Conservation (phyloP, 2,113 vertebrate species). For the Phrynocephalus versicolor region DNA sequence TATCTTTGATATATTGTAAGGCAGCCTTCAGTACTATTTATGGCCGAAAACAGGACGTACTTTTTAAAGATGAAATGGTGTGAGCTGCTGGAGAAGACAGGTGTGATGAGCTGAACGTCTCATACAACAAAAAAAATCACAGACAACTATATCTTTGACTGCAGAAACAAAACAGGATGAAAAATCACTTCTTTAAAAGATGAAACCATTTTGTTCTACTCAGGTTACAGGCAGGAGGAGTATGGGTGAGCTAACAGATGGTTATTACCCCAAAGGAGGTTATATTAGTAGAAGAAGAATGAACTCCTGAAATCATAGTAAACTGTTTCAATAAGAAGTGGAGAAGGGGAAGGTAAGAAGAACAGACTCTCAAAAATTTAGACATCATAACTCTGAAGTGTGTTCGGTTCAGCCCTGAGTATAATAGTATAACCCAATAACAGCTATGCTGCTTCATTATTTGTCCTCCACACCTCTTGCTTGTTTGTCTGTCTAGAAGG, state of each 20-base stretch:
- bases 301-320: background rate
- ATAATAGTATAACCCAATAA: background rate
- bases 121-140: background rate
- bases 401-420: background rate
- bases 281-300: background rate
- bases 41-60: background rate
- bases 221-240: background rate
- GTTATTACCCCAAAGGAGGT: background rate
- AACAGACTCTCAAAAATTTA: background rate
- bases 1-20: background rate
- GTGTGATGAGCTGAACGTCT: background rate
- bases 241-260: background rate
- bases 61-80: background rate
- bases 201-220: background rate
- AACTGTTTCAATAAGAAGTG: background rate
- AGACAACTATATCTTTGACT: background rate
- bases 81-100: background rate
- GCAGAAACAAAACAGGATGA: background rate
- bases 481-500: background rate
- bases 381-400: background rate
- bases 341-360: background rate
- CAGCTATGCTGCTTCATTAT: background rate
- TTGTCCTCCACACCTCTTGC: background rate
- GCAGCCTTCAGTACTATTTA: slow-evolving; percentile 14
- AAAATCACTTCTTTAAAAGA: background rate